phyloP scores from a whole-genome alignment of 2,797 vertebrate species.

The Rallus crepitans region DNA sequence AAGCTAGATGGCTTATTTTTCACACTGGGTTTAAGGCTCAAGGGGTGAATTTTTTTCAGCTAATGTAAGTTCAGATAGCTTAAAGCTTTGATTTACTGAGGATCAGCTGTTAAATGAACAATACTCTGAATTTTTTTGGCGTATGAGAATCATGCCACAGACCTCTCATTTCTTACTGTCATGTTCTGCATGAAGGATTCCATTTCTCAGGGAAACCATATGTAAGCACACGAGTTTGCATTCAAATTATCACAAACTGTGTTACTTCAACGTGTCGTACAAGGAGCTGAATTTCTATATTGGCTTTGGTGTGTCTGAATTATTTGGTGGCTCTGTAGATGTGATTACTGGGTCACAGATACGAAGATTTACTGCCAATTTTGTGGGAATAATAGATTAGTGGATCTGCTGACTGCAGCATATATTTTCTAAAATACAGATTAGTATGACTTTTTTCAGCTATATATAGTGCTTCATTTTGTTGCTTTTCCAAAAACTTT shows the following conservation, averaged over 20 bases:
- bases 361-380: background rate
- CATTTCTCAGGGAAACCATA: background rate
- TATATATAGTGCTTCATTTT: background rate
- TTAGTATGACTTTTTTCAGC: background rate
- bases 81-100: background rate
- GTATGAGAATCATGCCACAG: background rate
- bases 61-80: background rate
- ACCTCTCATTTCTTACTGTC: background rate
- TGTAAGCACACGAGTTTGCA: background rate
- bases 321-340: background rate
- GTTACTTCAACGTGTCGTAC: background rate
- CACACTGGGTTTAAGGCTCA: background rate
- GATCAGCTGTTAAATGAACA: background rate
- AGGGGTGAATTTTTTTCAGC: background rate
- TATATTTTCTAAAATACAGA: background rate
- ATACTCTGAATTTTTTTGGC: background rate
- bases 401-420: background rate
- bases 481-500: background rate
- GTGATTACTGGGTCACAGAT: background rate
- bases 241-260: background rate
- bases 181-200: background rate
- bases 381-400: background rate
- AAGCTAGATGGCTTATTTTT: background rate
- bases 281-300: background rate
- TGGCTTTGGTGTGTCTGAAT: background rate